Conservation (phyloP, 2,113 vertebrate genomes). For the Zapornia atra region DNA sequence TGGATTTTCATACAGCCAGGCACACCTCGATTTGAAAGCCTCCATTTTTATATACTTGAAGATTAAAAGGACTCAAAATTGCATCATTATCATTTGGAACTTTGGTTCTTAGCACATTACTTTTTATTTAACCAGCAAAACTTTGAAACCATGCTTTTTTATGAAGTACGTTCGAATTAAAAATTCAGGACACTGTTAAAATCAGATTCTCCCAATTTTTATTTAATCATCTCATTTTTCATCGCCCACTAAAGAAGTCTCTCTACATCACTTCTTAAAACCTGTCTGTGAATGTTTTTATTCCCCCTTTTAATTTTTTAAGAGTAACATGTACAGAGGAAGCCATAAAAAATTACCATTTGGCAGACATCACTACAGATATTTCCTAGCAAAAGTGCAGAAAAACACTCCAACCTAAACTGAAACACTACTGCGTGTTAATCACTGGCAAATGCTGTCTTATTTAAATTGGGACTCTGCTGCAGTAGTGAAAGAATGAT, state of each 20-base stretch:
- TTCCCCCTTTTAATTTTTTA: slow-evolving; percentile 53
- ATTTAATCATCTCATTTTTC: slow-evolving; percentile 62
- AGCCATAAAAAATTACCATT: slow-evolving; percentile 20
- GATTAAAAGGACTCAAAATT: slow-evolving; percentile 92
- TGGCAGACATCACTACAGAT: slow-evolving; percentile 8
- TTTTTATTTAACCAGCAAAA: slow-evolving; percentile 88
- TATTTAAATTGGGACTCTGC: slow-evolving; percentile 2
- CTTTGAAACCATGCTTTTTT: slow-evolving; percentile 71
- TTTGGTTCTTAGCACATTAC: slow-evolving; percentile 87
- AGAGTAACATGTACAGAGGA: slow-evolving; percentile 27
- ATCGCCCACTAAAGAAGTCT: slow-evolving; percentile 60
- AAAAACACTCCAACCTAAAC: slow-evolving; percentile 39
- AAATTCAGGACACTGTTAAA: slow-evolving; percentile 66
- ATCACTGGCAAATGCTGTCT: slow-evolving; percentile 19
- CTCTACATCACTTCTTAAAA: slow-evolving; percentile 47
- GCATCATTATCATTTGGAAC: slow-evolving; percentile 93
- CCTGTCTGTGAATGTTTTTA: slow-evolving; percentile 36
- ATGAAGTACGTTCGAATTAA: slow-evolving; percentile 45
- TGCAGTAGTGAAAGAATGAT: slow-evolving; percentile 12
- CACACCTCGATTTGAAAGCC: slow-evolving; percentile 91
- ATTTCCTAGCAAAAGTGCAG: not conserved
- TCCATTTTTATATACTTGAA: slow-evolving; percentile 89
- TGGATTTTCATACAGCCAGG: slow-evolving; percentile 95
- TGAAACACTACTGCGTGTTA: not conserved
- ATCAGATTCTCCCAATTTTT: slow-evolving; percentile 63